Evolutionary conservation across 2,888 invertebrate genomes (phyloP).

Genomic region (Gonocerus acuteangulatus): DNA sequence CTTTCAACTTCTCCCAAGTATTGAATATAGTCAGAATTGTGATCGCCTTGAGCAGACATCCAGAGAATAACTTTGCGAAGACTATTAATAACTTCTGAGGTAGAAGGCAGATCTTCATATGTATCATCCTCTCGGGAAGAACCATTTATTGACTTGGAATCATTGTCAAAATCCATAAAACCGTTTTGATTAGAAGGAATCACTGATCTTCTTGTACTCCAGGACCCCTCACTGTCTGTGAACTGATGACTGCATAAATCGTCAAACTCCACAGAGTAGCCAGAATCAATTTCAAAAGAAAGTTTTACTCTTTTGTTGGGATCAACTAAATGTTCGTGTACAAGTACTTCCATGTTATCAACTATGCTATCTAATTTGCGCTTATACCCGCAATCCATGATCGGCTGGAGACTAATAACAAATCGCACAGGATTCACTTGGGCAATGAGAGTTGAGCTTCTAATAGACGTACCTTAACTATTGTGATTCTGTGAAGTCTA

Average conservation of each 20-base stretch:
- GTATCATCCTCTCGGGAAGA: constrained; percentile 18
- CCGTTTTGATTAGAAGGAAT: neutral
- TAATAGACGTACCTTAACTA: neutral
- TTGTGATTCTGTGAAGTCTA: too few species aligned
- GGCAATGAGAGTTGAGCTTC: constrained; percentile 1
- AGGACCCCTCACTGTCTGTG: constrained; percentile 12
- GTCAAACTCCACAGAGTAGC: neutral
- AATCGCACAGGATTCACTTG: neutral
- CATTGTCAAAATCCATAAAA: constrained; percentile 25
- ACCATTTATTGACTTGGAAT: constrained; percentile 6
- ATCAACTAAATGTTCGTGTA: constrained; percentile 11
- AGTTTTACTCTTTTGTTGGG: constrained; percentile 30
- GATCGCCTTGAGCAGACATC: constrained; percentile 33
- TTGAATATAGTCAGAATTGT: constrained; percentile 31
- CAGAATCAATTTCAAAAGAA: constrained; percentile 21
- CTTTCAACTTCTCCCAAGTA: constrained; percentile 31
- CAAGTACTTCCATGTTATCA: constrained; percentile 32
- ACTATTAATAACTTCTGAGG: constrained; percentile 33
- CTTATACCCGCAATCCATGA: constrained; percentile 32
- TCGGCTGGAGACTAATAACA: too few species aligned
- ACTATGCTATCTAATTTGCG: constrained; percentile 33
- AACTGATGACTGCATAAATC: constrained; percentile 16
- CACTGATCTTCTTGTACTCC: neutral
- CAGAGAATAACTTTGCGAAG: constrained; percentile 33
- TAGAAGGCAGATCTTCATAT: constrained; percentile 32